phyloP scores from a whole-genome alignment of 2,888 invertebrate genomes.

The Melinopterus prodromus region DNA sequence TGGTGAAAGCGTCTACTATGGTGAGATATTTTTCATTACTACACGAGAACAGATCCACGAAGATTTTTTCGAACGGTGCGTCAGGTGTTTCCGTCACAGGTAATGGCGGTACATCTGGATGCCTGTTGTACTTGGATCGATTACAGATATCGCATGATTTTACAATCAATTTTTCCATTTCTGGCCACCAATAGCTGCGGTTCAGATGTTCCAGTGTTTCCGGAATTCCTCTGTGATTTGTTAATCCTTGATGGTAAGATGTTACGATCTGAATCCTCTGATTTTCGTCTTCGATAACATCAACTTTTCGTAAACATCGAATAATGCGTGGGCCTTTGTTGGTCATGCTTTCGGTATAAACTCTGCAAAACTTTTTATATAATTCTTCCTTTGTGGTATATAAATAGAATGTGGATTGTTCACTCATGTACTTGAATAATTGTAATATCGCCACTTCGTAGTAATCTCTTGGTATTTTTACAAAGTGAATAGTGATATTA shows the following conservation, averaged over 20 bases:
- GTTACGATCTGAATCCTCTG: background rate
- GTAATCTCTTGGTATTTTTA: slow-evolving; percentile 17
- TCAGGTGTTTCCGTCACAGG: slow-evolving; percentile 18
- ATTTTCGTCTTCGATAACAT: no score
- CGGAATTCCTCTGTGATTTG: slow-evolving; percentile 21
- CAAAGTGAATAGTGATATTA: slow-evolving; percentile 7
- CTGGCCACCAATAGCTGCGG: slow-evolving; percentile 9
- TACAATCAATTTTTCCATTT: slow-evolving; percentile 23
- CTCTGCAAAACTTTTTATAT: slow-evolving; percentile 9
- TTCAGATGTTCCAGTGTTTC: slow-evolving; percentile 17
- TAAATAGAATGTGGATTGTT: slow-evolving; percentile 8
- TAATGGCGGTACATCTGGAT: slow-evolving; percentile 21
- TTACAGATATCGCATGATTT: slow-evolving; percentile 24
- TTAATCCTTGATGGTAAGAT: slow-evolving; percentile 8
- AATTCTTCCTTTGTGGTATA: slow-evolving; percentile 7
- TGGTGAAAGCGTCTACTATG: no score
- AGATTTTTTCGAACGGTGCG: slow-evolving; percentile 25
- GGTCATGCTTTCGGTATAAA: background rate
- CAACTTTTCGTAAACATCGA: slow-evolving; percentile 9
- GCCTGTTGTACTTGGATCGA: slow-evolving; percentile 18
- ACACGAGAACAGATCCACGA: background rate
- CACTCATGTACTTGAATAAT: slow-evolving; percentile 14
- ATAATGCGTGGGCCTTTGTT: slow-evolving; percentile 20
- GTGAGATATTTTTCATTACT: no score
- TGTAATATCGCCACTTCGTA: slow-evolving; percentile 7